These are phyloP conservation scores for Sipha maydis DNA, from an alignment of 2,888 invertebrate species.

Conservation along the genomic window DNA sequence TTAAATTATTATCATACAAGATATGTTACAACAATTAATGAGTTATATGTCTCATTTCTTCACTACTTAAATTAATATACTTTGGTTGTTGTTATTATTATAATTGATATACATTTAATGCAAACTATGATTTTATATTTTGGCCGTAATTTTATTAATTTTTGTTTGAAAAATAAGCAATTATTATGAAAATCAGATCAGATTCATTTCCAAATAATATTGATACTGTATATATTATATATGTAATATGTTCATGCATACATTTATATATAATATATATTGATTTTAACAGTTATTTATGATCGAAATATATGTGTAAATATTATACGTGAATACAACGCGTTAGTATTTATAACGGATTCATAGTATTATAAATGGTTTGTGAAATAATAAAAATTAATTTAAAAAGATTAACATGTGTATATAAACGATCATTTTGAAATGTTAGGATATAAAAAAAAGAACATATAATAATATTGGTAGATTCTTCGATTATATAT, in stretches of 20 bases:
- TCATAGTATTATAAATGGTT: constrained; percentile 8
- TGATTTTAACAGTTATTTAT: constrained; percentile 16
- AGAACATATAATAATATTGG: no score
- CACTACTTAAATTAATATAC: no score
- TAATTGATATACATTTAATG: no score
- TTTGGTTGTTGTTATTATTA: no score
- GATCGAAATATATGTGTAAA: no score
- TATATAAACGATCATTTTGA: no score
- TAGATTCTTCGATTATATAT: background rate
- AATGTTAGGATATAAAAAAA: no score
- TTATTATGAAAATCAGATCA: constrained; percentile 6
- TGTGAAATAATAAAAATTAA: constrained; percentile 28
- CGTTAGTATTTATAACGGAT: constrained; percentile 14
- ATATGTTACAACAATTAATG: no score
- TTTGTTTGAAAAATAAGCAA: background rate
- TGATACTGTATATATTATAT: background rate
- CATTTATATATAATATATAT: background rate
- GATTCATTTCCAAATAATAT: background rate
- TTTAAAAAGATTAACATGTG: background rate
- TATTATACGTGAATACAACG: background rate
- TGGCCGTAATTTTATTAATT: background rate
- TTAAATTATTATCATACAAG: background rate
- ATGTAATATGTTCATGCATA: no score
- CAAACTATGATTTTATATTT: background rate
- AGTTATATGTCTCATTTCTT: background rate